A percentile compares a stretch with the other conserved stretches of the same genome.
These are phyloP conservation scores for Amphibalanus amphitrite DNA, from an alignment of 1,140 invertebrate genomes.

Conservation along the genomic window DNA sequence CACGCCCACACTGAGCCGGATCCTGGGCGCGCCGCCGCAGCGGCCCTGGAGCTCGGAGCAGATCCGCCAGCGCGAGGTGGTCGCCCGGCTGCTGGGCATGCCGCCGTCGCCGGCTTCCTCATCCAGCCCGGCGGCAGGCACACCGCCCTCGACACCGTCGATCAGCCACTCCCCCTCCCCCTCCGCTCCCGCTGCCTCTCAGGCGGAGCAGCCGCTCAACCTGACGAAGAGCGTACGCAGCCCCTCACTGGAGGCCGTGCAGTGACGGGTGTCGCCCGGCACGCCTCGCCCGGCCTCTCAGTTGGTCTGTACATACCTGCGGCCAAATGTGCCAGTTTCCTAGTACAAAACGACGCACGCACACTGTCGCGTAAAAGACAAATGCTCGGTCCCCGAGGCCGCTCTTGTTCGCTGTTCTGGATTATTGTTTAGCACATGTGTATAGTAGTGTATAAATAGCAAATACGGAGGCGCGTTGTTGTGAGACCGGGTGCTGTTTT, in stretches of 20 bases:
- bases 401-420: too few species aligned
- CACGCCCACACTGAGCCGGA: neutral
- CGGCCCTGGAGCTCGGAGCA: neutral
- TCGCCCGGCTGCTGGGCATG: slow-evolving; percentile 27
- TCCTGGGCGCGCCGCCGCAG: neutral
- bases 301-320: neutral
- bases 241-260: neutral
- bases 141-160: neutral
- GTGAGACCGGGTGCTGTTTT: too few species aligned
- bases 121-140: too few species aligned
- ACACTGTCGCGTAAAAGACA: neutral
- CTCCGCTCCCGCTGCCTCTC: neutral
- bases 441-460: too few species aligned
- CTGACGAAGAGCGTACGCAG: neutral
- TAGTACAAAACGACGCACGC: neutral
- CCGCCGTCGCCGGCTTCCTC: too few species aligned
- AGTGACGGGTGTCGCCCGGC: neutral
- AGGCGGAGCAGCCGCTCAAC: neutral
- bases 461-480: too few species aligned
- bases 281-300: neutral
- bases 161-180: neutral
- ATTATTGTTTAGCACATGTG: too few species aligned
- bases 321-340: neutral
- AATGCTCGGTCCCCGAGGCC: neutral
- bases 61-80: slow-evolving; percentile 9